Conservation (phyloP, 2,797 vertebrate species). For the Bovichtus variegatus region DNA sequence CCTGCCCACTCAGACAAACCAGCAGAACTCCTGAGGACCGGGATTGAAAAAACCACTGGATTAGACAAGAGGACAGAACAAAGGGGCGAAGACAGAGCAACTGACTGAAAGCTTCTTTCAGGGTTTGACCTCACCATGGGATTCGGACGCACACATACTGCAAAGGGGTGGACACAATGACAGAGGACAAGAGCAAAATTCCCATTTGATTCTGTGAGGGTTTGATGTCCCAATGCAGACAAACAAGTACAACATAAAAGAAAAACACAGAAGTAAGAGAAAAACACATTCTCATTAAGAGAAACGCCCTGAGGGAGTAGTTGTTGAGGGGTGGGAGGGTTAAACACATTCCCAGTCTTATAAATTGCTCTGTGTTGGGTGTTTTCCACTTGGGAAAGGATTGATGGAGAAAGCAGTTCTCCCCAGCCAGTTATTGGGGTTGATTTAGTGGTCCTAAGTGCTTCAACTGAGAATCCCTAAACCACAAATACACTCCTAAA, state of each 20-base stretch:
- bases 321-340: not conserved
- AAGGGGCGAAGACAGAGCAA: not conserved
- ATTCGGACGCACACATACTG: too few relatives aligned
- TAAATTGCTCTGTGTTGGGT: conserved; percentile 4
- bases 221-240: not conserved
- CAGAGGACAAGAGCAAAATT: not conserved
- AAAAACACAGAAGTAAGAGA: not conserved
- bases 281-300: conserved; percentile 15
- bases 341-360: conserved; percentile 8
- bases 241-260: not conserved
- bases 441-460: not conserved
- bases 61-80: conserved; percentile 7
- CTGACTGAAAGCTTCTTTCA: not conserved
- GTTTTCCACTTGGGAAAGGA: conserved; percentile 9
- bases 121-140: not conserved
- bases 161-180: not conserved
- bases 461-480: not conserved
- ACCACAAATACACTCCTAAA: not conserved
- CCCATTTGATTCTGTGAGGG: not conserved
- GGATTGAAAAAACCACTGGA: conserved; percentile 30
- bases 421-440: not conserved
- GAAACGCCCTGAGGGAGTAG: not conserved
- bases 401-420: conserved; percentile 3
- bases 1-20: not conserved
- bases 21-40: conserved; percentile 14